Conservation (phyloP, 2,888 invertebrate species). For the Heterodera filipjevi region DNA sequence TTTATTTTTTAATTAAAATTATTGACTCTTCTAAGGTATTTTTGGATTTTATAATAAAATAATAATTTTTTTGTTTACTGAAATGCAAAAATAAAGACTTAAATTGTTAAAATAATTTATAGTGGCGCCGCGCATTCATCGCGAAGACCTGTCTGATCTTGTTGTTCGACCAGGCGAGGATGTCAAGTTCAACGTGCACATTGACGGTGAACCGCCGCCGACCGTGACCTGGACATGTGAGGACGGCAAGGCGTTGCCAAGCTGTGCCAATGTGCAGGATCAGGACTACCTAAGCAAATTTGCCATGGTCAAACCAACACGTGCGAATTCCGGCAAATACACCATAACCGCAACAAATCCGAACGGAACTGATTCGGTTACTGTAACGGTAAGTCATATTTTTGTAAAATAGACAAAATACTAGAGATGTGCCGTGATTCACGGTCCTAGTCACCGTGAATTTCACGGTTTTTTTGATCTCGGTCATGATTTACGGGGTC, state of each 20-base stretch:
- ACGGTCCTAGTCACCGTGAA: too few relatives aligned
- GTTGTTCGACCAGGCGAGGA: slow-evolving; percentile 90
- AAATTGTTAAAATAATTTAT: slow-evolving; percentile 26
- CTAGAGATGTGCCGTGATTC: too few relatives aligned
- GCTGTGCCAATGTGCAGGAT: slow-evolving; percentile 56
- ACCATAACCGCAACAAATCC: slow-evolving; percentile 68
- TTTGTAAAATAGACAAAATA: too few relatives aligned
- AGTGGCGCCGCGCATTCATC: slow-evolving; percentile 84
- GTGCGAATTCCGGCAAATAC: slow-evolving; percentile 68
- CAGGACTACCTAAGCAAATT: slow-evolving; percentile 65
- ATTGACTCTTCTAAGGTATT: background rate
- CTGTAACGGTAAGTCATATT: slow-evolving; percentile 57
- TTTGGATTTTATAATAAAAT: background rate
- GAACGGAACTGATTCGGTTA: slow-evolving; percentile 68
- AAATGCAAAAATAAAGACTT: too few relatives aligned
- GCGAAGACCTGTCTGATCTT: slow-evolving; percentile 84
- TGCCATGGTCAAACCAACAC: slow-evolving; percentile 64
- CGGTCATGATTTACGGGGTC: background rate
- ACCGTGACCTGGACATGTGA: slow-evolving; percentile 90
- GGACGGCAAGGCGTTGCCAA: slow-evolving; percentile 65
- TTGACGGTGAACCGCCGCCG: slow-evolving; percentile 93
- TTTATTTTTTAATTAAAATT: too few relatives aligned
- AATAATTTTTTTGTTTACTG: too few relatives aligned
- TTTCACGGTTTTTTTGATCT: background rate
- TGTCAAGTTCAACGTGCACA: slow-evolving; percentile 85